Percentiles rank a stretch among this genome's conserved stretches.
Conservation (phyloP, 2,113 vertebrate genomes). For the Oncorhynchus keta region DNA sequence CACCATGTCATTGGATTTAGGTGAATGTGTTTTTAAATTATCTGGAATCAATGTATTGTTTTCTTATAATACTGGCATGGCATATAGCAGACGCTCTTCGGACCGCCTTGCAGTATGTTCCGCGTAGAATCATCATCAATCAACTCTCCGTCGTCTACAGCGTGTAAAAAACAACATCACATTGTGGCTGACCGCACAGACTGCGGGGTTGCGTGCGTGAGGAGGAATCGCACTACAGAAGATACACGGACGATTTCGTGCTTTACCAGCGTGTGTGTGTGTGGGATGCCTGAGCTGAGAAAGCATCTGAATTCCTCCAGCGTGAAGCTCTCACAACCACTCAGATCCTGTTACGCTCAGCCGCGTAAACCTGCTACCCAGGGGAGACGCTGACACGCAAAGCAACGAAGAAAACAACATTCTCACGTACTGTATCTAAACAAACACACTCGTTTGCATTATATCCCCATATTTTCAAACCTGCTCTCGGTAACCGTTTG, state of each 20-base stretch:
- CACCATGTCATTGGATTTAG: too few species aligned
- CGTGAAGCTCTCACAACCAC: slow-evolving; percentile 58
- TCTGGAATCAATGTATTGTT: too few species aligned
- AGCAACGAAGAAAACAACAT: slow-evolving; percentile 15
- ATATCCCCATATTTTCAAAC: slow-evolving; percentile 25
- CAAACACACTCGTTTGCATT: slow-evolving; percentile 53
- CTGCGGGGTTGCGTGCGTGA: slow-evolving; percentile 32
- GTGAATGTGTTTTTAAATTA: too few species aligned
- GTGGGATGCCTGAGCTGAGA: slow-evolving; percentile 4
- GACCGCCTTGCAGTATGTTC: too few species aligned
- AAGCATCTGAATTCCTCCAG: slow-evolving; percentile 75
- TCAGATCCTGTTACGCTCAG: slow-evolving; percentile 49
- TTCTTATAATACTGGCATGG: too few species aligned
- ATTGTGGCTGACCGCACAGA: slow-evolving; percentile 43
- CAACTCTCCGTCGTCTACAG: not conserved
- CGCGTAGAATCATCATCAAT: too few species aligned
- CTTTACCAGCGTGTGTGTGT: slow-evolving; percentile 5
- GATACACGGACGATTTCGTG: slow-evolving; percentile 40
- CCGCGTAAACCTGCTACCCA: slow-evolving; percentile 35
- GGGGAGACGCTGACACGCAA: slow-evolving; percentile 29
- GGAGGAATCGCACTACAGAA: slow-evolving; percentile 33
- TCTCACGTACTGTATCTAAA: slow-evolving; percentile 10
- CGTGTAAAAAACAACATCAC: not conserved
- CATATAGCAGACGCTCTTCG: too few species aligned
- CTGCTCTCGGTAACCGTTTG: slow-evolving; percentile 55